A percentile compares a stretch with the other conserved stretches of the same genome.
phyloP scores from a whole-genome alignment of 2,113 vertebrate genomes.

The Tupaia tana region DNA sequence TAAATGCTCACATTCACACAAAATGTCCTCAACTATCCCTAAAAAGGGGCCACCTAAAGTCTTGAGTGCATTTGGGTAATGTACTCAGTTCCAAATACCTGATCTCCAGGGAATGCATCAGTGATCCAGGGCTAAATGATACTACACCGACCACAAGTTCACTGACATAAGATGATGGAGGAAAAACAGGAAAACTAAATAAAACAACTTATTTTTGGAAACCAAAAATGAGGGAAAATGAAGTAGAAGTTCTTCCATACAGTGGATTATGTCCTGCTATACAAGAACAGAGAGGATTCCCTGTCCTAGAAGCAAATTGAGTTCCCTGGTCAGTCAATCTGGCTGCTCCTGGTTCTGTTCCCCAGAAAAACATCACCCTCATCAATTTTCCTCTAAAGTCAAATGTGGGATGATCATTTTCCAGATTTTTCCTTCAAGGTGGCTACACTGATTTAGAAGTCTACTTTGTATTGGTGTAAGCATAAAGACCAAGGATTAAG shows the following conservation, averaged over 20 bases:
- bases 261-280: neutral
- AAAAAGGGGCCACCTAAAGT: neutral
- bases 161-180: neutral
- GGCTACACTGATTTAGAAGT: neutral
- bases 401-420: neutral
- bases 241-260: neutral
- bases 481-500: neutral
- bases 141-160: neutral
- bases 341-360: neutral
- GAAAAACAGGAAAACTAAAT: neutral
- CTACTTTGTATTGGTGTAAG: neutral
- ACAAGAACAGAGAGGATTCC: neutral
- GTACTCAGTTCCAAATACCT: neutral
- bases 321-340: neutral
- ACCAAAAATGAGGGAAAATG: neutral
- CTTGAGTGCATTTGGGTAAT: neutral
- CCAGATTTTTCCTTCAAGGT: neutral
- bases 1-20: neutral
- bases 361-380: neutral
- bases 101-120: neutral
- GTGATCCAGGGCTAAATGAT: neutral
- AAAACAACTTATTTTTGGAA: neutral
- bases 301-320: neutral
- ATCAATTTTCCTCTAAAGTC: neutral
- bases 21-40: neutral